A percentile compares a stretch with the other conserved stretches of the same genome.
phyloP scores from a whole-genome alignment of 2,888 invertebrate genomes.

The Caenorhabditis japonica region DNA sequence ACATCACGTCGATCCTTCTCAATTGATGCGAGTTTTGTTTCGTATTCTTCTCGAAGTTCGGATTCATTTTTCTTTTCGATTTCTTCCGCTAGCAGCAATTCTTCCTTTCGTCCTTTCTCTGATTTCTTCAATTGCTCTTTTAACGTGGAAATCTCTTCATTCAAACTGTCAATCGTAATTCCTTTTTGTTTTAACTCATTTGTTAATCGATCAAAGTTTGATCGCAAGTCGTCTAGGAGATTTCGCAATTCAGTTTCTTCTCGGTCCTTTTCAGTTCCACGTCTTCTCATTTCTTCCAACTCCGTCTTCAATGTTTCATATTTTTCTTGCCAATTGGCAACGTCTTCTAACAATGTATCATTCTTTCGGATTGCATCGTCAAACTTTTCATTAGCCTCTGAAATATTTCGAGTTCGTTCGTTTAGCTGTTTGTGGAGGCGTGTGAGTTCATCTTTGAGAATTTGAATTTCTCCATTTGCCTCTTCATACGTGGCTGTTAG shows the following conservation, averaged over 20 bases:
- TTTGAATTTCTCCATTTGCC: conserved; percentile 31
- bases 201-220: conserved; percentile 56
- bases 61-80: conserved; percentile 45
- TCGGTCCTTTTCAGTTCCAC: conserved; percentile 14
- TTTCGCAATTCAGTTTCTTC: conserved; percentile 38
- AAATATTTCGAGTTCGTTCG: conserved; percentile 23
- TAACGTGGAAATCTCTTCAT: conserved; percentile 42
- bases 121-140: conserved; percentile 39
- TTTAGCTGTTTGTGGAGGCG: conserved; percentile 33
- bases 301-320: conserved; percentile 24
- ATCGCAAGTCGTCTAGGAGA: conserved; percentile 54
- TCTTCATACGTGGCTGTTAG: conserved; percentile 43
- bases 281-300: conserved; percentile 21
- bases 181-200: conserved; percentile 55
- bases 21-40: conserved; percentile 22
- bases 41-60: conserved; percentile 47
- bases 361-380: conserved; percentile 36
- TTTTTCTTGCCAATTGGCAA: conserved; percentile 20
- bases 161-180: conserved; percentile 51
- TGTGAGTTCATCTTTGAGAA: conserved; percentile 28
- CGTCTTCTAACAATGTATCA: conserved; percentile 20
- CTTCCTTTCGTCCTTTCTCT: conserved; percentile 49
- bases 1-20: conserved; percentile 35
- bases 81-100: conserved; percentile 32
- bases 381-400: conserved; percentile 30